Conservation (phyloP, 2,113 vertebrate genomes). For the Bos javanicus region DNA sequence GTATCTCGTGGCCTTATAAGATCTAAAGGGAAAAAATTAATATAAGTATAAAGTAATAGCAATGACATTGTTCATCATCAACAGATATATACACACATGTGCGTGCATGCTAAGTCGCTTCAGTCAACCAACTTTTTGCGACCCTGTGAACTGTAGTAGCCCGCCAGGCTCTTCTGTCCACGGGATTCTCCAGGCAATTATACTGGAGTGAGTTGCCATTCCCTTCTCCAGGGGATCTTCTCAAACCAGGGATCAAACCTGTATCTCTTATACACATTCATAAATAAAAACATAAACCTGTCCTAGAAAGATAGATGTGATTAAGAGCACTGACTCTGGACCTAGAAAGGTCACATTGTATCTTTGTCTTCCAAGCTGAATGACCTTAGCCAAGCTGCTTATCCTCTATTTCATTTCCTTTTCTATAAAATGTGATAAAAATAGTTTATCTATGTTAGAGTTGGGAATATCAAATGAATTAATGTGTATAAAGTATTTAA, state of each 20-base stretch:
- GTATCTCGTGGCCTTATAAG: slow-evolving; percentile 71
- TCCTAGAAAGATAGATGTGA: background rate
- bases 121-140: background rate
- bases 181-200: background rate
- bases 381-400: background rate
- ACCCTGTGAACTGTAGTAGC: background rate
- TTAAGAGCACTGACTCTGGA: background rate
- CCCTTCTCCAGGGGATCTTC: background rate
- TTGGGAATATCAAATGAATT: background rate
- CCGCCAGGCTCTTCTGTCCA: background rate
- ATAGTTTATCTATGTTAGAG: background rate
- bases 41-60: background rate
- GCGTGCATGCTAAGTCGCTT: background rate
- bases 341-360: background rate
- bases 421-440: background rate
- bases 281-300: background rate
- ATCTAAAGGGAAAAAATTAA: slow-evolving; percentile 71
- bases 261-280: background rate
- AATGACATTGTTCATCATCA: background rate
- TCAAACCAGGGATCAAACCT: background rate
- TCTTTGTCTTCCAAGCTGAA: background rate
- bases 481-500: background rate
- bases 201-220: background rate
- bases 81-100: background rate
- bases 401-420: background rate